A percentile compares a stretch with the other conserved stretches of the same genome.
Conservation (phyloP, 2,888 invertebrate genomes). For the Lordiphosa fenestrarum region DNA sequence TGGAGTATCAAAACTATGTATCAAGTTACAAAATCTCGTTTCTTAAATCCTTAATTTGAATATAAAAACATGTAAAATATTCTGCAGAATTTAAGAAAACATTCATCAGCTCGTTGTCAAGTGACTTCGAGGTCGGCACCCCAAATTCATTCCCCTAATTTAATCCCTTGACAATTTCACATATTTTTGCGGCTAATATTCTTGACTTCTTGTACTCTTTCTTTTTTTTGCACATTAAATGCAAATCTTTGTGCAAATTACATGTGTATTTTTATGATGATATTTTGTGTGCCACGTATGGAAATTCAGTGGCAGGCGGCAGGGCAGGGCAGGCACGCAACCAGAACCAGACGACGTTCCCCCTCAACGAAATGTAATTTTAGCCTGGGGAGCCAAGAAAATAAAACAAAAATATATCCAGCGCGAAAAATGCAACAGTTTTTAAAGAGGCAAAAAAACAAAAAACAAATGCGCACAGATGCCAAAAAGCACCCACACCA, state of each 20-base stretch:
- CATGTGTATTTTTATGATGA: conserved; percentile 63
- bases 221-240: conserved; percentile 42
- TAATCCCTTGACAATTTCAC: neutral
- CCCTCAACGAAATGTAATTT: conserved; percentile 63
- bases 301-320: conserved; percentile 7
- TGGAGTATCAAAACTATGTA: too few species aligned
- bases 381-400: conserved; percentile 60
- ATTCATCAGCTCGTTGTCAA: too few species aligned
- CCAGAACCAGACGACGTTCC: conserved; percentile 26
- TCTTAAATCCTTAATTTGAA: too few species aligned
- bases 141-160: too few species aligned
- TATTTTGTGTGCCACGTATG: neutral
- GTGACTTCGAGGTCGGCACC: too few species aligned
- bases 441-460: conserved; percentile 21
- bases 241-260: conserved; percentile 64
- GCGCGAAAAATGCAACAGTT: conserved; percentile 24
- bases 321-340: conserved; percentile 1
- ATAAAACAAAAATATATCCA: conserved; percentile 33
- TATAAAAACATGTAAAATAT: too few species aligned
- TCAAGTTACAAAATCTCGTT: too few species aligned
- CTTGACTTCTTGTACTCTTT: conserved; percentile 2
- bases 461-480: conserved; percentile 25
- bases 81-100: too few species aligned
- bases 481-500: conserved; percentile 23
- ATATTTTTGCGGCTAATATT: neutral